Conservation (phyloP, 2,888 invertebrate genomes). For the Pseudanteris insignis region DNA sequence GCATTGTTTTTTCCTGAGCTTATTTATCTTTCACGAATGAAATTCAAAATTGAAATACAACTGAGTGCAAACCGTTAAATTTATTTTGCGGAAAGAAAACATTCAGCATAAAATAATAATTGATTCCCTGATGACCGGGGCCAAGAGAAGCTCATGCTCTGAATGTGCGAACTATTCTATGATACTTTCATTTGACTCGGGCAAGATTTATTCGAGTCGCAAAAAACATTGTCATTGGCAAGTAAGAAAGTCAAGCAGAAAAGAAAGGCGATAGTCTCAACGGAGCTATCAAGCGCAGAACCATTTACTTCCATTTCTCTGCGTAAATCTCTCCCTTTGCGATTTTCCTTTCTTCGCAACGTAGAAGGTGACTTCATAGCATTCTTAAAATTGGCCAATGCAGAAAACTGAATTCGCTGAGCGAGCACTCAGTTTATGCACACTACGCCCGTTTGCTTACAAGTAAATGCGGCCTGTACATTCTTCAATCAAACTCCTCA, state of each 20-base stretch:
- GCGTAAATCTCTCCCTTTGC: slow-evolving; percentile 29
- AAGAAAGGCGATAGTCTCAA: slow-evolving; percentile 18
- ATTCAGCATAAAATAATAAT: no score
- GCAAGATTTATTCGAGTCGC: slow-evolving; percentile 8
- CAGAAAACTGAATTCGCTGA: slow-evolving; percentile 34
- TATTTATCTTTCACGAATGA: no score
- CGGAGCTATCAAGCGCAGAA: slow-evolving; percentile 28
- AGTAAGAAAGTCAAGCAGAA: slow-evolving; percentile 18
- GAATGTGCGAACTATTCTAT: slow-evolving; percentile 8
- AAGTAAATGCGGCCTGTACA: slow-evolving; percentile 36
- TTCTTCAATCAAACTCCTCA: slow-evolving; percentile 36
- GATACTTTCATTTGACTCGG: slow-evolving; percentile 13
- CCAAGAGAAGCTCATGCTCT: background rate
- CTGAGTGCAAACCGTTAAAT: no score
- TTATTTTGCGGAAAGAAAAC: no score
- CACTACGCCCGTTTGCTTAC: slow-evolving; percentile 35
- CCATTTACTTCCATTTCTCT: slow-evolving; percentile 35
- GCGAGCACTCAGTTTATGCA: slow-evolving; percentile 41
- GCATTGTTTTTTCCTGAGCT: no score
- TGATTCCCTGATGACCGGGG: no score
- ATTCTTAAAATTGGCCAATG: slow-evolving; percentile 40
- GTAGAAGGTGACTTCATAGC: slow-evolving; percentile 17
- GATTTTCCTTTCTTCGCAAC: slow-evolving; percentile 21
- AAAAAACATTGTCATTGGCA: slow-evolving; percentile 27
- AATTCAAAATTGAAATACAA: no score